Conservation (phyloP, 2,797 vertebrate genomes). For the Parauchenoglanis ngamensis region DNA sequence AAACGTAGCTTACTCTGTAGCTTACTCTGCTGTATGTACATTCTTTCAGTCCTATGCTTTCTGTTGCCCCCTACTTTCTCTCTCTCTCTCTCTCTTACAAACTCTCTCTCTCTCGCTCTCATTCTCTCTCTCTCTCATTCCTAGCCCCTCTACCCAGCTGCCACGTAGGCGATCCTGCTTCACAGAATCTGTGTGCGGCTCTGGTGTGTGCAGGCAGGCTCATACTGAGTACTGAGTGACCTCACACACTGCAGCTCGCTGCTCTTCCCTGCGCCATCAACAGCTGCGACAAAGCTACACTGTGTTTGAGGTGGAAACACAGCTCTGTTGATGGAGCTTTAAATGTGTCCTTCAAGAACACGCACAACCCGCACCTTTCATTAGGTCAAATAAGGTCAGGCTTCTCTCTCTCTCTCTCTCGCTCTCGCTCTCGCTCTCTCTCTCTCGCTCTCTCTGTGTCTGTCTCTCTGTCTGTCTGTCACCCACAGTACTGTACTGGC, state of each 20-base stretch:
- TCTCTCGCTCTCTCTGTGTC: background rate
- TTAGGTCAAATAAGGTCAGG: background rate
- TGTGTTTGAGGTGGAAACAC: slow-evolving; percentile 36
- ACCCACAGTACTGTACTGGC: background rate
- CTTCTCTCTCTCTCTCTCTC: background rate
- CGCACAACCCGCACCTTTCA: background rate
- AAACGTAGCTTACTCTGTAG: background rate
- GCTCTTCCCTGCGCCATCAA: slow-evolving; percentile 18
- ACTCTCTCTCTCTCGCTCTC: no score
- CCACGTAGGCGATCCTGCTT: slow-evolving; percentile 23
- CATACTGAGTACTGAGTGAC: slow-evolving; percentile 3
- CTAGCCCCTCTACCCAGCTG: slow-evolving; percentile 37
- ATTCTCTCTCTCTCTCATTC: background rate
- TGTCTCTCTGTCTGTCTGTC: background rate
- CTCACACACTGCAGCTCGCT: slow-evolving; percentile 12
- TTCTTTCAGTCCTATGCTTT: background rate
- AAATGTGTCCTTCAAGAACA: slow-evolving; percentile 10
- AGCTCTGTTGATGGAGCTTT: slow-evolving; percentile 3
- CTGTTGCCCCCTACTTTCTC: background rate
- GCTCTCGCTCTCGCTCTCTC: background rate
- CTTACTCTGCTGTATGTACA: background rate
- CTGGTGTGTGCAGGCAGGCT: background rate
- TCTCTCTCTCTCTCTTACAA: background rate
- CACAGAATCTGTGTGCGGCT: background rate
- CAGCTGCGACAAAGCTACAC: slow-evolving; percentile 14